Evolutionary conservation across 2,888 invertebrate species (phyloP).

Genomic region (Piscicola geometra): DNA sequence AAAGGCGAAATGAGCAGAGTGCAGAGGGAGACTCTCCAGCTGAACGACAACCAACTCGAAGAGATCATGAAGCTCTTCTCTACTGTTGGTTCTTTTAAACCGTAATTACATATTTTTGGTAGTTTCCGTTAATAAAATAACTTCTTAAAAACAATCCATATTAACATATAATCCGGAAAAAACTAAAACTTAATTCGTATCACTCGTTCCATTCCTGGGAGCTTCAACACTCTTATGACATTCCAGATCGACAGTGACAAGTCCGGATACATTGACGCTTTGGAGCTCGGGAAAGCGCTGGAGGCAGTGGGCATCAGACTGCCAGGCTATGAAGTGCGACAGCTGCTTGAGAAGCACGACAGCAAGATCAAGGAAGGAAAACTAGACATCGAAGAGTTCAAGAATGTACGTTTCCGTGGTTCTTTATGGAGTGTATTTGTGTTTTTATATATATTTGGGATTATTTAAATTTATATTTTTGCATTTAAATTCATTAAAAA

Average conservation of each 20-base stretch:
- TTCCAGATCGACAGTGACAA: conserved; percentile 61
- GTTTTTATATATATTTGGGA: no score
- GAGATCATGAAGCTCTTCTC: conserved; percentile 34
- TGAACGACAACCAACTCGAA: conserved; percentile 29
- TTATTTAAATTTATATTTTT: no score
- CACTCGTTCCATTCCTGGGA: no score
- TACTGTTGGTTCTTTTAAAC: conserved; percentile 22
- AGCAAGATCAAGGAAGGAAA: conserved; percentile 61
- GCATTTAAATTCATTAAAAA: no score
- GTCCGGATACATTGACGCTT: conserved; percentile 82
- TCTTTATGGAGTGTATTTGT: no score
- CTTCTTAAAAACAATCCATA: no score
- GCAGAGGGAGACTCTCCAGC: conserved; percentile 28
- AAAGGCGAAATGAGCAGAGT: conserved; percentile 4
- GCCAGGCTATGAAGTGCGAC: conserved; percentile 81
- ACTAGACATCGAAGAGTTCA: conserved; percentile 82
- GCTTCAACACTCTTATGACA: neutral
- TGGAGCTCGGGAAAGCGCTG: conserved; percentile 84
- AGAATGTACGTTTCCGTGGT: conserved; percentile 60
- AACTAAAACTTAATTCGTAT: no score
- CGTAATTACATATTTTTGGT: no score
- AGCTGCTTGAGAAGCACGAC: conserved; percentile 65
- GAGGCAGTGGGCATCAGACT: conserved; percentile 88
- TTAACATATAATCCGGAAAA: no score
- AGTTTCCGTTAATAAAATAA: no score